phyloP scores from a whole-genome alignment of 2,888 invertebrate species.

The Capitulum mitella region DNA sequence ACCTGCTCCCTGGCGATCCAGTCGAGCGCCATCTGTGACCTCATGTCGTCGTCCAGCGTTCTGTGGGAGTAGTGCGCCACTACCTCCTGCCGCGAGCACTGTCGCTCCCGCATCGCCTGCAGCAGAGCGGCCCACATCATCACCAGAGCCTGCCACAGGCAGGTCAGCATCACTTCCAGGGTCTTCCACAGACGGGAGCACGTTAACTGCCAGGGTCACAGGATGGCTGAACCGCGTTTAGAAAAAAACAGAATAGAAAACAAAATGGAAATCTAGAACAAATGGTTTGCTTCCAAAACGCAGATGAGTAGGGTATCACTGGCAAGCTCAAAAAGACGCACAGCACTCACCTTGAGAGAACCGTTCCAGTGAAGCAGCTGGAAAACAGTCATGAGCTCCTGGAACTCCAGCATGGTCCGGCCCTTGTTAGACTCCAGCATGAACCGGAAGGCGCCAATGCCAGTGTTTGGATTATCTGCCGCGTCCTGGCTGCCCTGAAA shows the following conservation, averaged over 20 bases:
- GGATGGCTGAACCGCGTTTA: too few relatives aligned
- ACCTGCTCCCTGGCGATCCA: slow-evolving; percentile 64
- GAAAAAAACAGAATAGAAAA: too few relatives aligned
- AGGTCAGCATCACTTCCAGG: background rate
- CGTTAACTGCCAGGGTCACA: too few relatives aligned
- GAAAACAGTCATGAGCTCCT: slow-evolving; percentile 95
- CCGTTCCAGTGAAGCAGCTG: slow-evolving; percentile 95
- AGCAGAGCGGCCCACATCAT: too few relatives aligned
- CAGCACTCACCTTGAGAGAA: slow-evolving; percentile 61
- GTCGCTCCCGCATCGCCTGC: slow-evolving; percentile 71
- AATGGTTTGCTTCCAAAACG: too few relatives aligned
- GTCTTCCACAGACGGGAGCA: too few relatives aligned
- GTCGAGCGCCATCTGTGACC: slow-evolving; percentile 90
- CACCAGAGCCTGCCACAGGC: background rate
- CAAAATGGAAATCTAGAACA: too few relatives aligned
- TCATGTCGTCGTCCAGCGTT: slow-evolving; percentile 88
- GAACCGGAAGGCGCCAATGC: slow-evolving; percentile 61
- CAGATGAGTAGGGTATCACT: too few relatives aligned
- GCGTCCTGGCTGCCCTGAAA: slow-evolving; percentile 2
- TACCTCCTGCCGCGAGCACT: slow-evolving; percentile 84
- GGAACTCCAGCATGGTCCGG: slow-evolving; percentile 90
- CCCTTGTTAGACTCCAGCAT: slow-evolving; percentile 59
- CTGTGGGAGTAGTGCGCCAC: slow-evolving; percentile 89
- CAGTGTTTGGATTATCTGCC: slow-evolving; percentile 55
- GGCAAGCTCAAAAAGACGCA: too few relatives aligned